phyloP scores from a whole-genome alignment of 1,140 invertebrate species.

The Coenobita brevimanus region DNA sequence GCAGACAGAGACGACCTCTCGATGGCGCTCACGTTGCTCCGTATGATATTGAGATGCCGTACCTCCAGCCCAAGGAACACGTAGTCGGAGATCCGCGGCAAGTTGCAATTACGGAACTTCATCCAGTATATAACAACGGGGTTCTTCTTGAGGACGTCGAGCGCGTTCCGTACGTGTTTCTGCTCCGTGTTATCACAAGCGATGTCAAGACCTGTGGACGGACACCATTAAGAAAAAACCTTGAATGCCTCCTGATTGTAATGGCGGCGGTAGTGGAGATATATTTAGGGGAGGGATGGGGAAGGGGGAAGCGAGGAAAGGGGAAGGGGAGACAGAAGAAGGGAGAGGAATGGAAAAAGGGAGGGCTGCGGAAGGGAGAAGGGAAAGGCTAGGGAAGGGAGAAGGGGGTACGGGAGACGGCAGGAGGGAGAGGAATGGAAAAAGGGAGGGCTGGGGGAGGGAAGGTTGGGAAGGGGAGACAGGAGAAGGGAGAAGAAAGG shows the following conservation, averaged over 20 bases:
- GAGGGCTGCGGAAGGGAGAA: background rate
- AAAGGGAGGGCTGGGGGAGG: background rate
- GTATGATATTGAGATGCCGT: conserved; percentile 67
- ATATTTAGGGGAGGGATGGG: background rate
- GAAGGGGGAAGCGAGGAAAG: background rate
- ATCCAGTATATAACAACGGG: conserved; percentile 67
- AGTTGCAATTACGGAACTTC: conserved; percentile 68
- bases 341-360: background rate
- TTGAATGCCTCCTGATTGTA: background rate
- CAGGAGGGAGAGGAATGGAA: too few relatives aligned
- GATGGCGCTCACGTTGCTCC: conserved; percentile 65
- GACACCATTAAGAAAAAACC: conserved; percentile 22
- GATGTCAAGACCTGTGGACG: conserved; percentile 60
- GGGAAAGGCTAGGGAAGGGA: background rate
- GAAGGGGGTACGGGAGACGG: too few relatives aligned
- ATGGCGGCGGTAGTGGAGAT: background rate
- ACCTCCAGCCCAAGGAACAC: conserved; percentile 67
- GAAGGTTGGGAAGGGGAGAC: conserved; percentile 11
- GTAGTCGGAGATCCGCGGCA: conserved; percentile 65
- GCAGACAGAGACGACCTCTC: conserved; percentile 65
- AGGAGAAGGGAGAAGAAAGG: background rate
- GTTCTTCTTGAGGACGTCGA: conserved; percentile 59
- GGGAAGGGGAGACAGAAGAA: background rate
- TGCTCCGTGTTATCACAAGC: conserved; percentile 63
- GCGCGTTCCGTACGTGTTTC: conserved; percentile 61